Conservation (phyloP, 1,140 invertebrate genomes). For the Nixonia krombeini region DNA sequence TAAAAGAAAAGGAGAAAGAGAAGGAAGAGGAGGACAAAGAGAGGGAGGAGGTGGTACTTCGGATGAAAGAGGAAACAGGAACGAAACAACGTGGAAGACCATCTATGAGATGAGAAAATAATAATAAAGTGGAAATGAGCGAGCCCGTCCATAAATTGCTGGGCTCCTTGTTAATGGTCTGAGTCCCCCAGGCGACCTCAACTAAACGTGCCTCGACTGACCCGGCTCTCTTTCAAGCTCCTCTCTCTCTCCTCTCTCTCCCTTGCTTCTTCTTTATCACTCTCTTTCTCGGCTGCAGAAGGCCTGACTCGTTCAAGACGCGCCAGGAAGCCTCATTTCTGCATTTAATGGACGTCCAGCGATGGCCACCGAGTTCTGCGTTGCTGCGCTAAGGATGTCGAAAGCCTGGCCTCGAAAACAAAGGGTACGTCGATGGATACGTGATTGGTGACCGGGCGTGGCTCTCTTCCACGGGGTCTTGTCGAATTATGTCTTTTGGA, state of each 20-base stretch:
- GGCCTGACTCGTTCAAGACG: slow-evolving; percentile 61
- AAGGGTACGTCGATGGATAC: slow-evolving; percentile 62
- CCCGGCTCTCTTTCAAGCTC: slow-evolving; percentile 55
- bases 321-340: slow-evolving; percentile 68
- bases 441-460: slow-evolving; percentile 66
- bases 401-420: slow-evolving; percentile 55
- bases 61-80: slow-evolving; percentile 55
- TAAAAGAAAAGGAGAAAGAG: too few species aligned
- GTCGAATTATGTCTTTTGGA: slow-evolving; percentile 32
- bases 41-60: slow-evolving; percentile 31
- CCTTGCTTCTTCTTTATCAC: slow-evolving; percentile 22
- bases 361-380: slow-evolving; percentile 62
- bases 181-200: slow-evolving; percentile 67
- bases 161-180: slow-evolving; percentile 72
- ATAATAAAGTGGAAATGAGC: slow-evolving; percentile 73
- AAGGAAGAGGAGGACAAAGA: slow-evolving; percentile 26
- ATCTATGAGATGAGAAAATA: slow-evolving; percentile 73
- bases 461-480: slow-evolving; percentile 26
- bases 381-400: slow-evolving; percentile 47
- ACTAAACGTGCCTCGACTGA: slow-evolving; percentile 66
- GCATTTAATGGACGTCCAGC: slow-evolving; percentile 69
- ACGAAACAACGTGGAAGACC: slow-evolving; percentile 61
- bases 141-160: slow-evolving; percentile 71
- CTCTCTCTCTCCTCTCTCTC: slow-evolving; percentile 19
- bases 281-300: slow-evolving; percentile 42